phyloP scores from a whole-genome alignment of 2,113 vertebrate species.

The Bucco capensis region DNA sequence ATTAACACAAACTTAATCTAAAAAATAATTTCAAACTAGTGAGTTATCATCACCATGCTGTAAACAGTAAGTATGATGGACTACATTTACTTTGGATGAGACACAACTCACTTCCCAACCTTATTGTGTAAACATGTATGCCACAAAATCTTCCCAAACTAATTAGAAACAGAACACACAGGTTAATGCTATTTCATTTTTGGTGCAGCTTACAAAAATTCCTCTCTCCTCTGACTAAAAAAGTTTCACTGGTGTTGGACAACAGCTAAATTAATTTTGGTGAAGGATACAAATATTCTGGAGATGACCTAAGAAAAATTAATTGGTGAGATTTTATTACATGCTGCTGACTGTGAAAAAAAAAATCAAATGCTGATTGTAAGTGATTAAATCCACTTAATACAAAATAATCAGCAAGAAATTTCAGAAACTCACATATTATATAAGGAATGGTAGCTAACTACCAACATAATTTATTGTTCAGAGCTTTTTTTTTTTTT shows the following conservation, averaged over 20 bases:
- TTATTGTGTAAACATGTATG: neutral
- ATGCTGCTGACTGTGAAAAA: neutral
- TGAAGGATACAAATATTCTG: neutral
- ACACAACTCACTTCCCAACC: neutral
- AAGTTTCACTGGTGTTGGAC: neutral
- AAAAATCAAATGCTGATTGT: neutral
- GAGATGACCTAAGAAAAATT: neutral
- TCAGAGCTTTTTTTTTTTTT: too few relatives aligned
- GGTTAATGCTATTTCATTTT: neutral
- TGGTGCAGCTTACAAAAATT: neutral
- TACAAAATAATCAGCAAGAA: neutral
- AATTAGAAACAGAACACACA: slow-evolving; percentile 41
- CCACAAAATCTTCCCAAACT: neutral
- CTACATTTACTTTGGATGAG: neutral
- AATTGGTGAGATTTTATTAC: neutral
- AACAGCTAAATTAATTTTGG: neutral
- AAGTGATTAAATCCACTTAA: neutral
- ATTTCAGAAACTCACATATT: neutral
- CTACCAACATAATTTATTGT: too few relatives aligned
- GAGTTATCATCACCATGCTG: neutral
- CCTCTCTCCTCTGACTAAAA: neutral
- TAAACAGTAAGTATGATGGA: neutral
- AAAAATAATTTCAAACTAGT: neutral
- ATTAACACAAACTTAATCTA: neutral
- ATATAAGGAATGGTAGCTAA: neutral